Evolutionary conservation across 2,113 vertebrate species (phyloP).

Genomic region (Polypterus bichir): DNA sequence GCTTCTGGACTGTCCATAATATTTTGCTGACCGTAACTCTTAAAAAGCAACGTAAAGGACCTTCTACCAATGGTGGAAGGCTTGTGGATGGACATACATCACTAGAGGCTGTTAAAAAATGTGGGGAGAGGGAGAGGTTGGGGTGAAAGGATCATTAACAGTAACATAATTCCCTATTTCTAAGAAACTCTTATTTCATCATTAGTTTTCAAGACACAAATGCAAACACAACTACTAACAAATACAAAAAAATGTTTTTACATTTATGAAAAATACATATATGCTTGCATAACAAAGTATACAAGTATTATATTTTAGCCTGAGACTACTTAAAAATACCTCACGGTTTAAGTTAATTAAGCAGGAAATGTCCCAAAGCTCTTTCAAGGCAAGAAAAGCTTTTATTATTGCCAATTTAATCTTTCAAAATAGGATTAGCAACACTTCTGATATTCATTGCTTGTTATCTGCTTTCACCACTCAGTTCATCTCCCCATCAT

Average conservation of each 20-base stretch:
- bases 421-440: too few species aligned
- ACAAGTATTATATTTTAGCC: too few species aligned
- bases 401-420: too few species aligned
- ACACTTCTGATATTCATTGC: too few species aligned
- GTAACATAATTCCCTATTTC: neutral
- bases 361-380: too few species aligned
- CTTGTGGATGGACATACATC: constrained; percentile 64
- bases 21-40: constrained; percentile 59
- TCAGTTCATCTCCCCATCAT: too few species aligned
- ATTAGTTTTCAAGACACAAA: neutral
- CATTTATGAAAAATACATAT: too few species aligned
- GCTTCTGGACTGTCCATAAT: constrained; percentile 61
- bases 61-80: constrained; percentile 81
- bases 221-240: neutral
- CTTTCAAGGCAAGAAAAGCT: too few species aligned
- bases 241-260: neutral
- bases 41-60: constrained; percentile 75
- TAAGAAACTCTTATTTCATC: neutral
- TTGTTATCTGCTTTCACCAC: too few species aligned
- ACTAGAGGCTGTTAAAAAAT: constrained; percentile 43
- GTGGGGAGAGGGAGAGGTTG: constrained; percentile 16
- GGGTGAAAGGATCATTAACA: neutral
- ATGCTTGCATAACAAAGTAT: too few species aligned
- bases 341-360: too few species aligned
- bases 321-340: too few species aligned